Base-by-base conservation (phyloP, 2,888 invertebrate genomes). In the Frankliniella fusca region DNA sequence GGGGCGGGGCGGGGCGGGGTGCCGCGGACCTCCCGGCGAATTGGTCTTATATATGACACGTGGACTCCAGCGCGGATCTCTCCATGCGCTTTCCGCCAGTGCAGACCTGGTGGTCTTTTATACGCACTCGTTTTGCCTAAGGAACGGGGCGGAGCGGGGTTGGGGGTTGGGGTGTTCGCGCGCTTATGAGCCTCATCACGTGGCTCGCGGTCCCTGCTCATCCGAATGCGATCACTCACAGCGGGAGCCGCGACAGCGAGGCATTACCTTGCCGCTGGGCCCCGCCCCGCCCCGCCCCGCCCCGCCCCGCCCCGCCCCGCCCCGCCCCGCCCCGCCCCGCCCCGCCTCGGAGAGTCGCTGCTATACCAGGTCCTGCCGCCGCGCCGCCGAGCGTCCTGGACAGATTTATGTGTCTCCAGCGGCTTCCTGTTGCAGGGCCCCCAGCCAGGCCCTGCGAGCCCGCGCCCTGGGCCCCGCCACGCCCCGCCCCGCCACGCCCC, bases 401-500 rank as follows among this genome's bases (percentile, higher is more conserved):
- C 70, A 76, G 70, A 76, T 76, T 76, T 76, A 76, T 76, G 70
- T 76, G 70, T 76, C 70, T 76, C 70, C 70, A 27, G 70, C 23
- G 70, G 27, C 70, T 76, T 76, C 70, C 70, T 76, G 70, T 76
- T 76, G 70, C 70, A 76, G 70, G 70, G 70, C 23, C 70, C 54
- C 70, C 27, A 5, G 70, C 70, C 70, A 76, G 54, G 18, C 54
- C 54, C 54, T 54, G 18, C 12, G 20, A 20, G 54, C 20, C 54
- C 54, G 5, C 54, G 54, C 54, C 54, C 54, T 27, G 11, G 27
- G 70, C 70, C 70, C 70, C 12, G 27, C 70, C 70, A 23, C 61
- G 15, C 61, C n/a, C 61, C 61, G 61, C 61, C 61, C 18, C 61
- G 61, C 61, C 11, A 3, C 54, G 54, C 54, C 3, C 54, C 15